phyloP scores from a whole-genome alignment of 2,113 vertebrate species.

The Potamarius usumacintae region DNA sequence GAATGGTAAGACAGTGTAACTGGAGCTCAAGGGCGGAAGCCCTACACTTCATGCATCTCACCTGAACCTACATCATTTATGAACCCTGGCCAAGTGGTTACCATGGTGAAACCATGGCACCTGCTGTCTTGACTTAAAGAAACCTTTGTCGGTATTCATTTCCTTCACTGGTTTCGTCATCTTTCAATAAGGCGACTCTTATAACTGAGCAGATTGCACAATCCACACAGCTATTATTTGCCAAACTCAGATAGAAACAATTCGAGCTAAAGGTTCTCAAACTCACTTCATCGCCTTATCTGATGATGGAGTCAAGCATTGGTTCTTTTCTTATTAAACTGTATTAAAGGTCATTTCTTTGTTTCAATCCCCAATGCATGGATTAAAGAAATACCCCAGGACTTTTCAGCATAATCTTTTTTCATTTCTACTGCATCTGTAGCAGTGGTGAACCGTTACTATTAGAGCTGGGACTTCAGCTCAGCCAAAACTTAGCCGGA shows the following conservation, averaged over 20 bases:
- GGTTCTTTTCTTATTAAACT: neutral
- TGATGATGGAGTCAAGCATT: neutral
- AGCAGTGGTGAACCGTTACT: too few species aligned
- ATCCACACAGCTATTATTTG: neutral
- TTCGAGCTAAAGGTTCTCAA: neutral
- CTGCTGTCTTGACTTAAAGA: conserved; percentile 38
- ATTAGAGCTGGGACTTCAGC: too few species aligned
- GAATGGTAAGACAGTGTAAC: conserved; percentile 61
- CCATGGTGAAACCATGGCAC: conserved; percentile 61
- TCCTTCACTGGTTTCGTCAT: neutral
- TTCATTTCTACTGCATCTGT: neutral
- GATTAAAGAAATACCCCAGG: neutral
- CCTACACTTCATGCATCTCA: conserved; percentile 72
- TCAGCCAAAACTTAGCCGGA: too few species aligned
- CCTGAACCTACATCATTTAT: conserved; percentile 75
- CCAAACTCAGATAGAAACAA: neutral
- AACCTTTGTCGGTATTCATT: conserved; percentile 23
- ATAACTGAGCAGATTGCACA: neutral
- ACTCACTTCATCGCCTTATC: neutral
- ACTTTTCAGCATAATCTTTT: neutral
- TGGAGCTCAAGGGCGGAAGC: conserved; percentile 65
- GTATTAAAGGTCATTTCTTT: neutral
- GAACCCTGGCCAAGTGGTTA: conserved; percentile 67
- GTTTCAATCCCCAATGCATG: neutral
- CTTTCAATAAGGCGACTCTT: neutral